Conservation (phyloP, 2,888 invertebrate species). For the Caenorhabditis auriculariae region DNA sequence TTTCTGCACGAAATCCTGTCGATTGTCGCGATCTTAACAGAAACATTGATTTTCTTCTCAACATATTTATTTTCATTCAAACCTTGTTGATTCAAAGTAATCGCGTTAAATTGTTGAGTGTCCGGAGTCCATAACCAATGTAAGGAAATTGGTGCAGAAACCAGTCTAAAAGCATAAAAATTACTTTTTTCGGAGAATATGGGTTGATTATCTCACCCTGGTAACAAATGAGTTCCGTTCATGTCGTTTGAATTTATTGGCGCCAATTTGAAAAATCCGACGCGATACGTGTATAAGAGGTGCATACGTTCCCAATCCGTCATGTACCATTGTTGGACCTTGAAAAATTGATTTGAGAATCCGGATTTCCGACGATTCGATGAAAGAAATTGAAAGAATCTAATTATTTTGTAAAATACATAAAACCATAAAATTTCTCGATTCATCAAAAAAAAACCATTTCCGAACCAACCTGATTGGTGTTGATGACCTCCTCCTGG, state of each 20-base stretch:
- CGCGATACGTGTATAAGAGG: slow-evolving; percentile 58
- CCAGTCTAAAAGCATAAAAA: slow-evolving; percentile 44
- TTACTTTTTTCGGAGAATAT: neutral
- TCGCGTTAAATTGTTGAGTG: slow-evolving; percentile 40
- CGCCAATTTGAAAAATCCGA: slow-evolving; percentile 61
- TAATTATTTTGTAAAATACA: too few relatives aligned
- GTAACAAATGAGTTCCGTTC: slow-evolving; percentile 48
- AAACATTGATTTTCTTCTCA: neutral
- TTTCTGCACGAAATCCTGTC: slow-evolving; percentile 48
- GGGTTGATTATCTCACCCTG: slow-evolving; percentile 38
- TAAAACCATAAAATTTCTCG: too few relatives aligned
- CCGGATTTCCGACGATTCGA: slow-evolving; percentile 54
- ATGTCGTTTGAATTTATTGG: slow-evolving; percentile 56
- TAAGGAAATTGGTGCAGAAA: slow-evolving; percentile 62
- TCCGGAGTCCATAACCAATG: slow-evolving; percentile 62
- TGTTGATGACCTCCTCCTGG: slow-evolving; percentile 60
- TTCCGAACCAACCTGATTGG: slow-evolving; percentile 60
- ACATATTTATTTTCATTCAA: neutral
- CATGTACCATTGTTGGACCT: slow-evolving; percentile 57
- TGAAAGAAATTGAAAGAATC: too few relatives aligned
- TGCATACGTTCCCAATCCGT: slow-evolving; percentile 61
- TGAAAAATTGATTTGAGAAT: slow-evolving; percentile 29
- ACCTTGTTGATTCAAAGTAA: slow-evolving; percentile 40
- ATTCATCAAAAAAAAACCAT: too few relatives aligned
- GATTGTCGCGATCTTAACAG: slow-evolving; percentile 24